Base-by-base conservation (phyloP, 1,140 invertebrate species). In the Thalassaphorura encarpata region DNA sequence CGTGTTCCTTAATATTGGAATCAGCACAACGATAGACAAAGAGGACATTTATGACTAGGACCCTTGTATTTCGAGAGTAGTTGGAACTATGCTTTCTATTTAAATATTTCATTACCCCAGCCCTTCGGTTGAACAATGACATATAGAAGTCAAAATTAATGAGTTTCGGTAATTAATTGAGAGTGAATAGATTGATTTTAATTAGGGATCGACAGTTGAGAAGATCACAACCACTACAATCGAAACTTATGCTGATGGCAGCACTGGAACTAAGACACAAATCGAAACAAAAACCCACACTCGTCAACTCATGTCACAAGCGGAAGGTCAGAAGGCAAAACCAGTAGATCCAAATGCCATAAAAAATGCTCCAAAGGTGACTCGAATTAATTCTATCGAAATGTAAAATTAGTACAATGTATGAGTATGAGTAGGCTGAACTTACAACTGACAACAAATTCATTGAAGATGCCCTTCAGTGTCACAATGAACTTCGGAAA, bases 401-500 rank as follows among this genome's bases (percentile, higher is more conserved):
- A n/a, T n/a, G n/a, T n/a, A n/a, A n/a, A n/a, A n/a, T n/a, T 43
- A 18, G 42, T 13, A 23, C 19, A 11, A 6, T 28, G 6, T 8
- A 19, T 6, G 26, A 6, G 29, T 26, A 26, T 23, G 3, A 16
- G 3, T 31, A 63, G 57, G 57, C 18, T 16, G 26, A 36, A 6
- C 53, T 63, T 3, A 65, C 55, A 19, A 56, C 59, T 13, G 71
- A 75, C 45, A 61, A 71, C 60, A 72, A 64, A 69, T 85, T 76
- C 76, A 77, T 73, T 66, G 73, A 71, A 69, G 82, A 77, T 64
- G 80, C 74, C 66, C 72, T 89, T 51, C 73, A 80, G 45, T 74
- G 82, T 23, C 87, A 89, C 68, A 91, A 91, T 68, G 80, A 83
- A 46, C 87, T 85, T 65, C 74, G 89, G 60, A 72, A 72, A 60